Evolutionary conservation across 2,888 invertebrate species (phyloP), one percentile per base, ranked within the genome.

Genomic region (Neoaliturus tenellus): DNA sequence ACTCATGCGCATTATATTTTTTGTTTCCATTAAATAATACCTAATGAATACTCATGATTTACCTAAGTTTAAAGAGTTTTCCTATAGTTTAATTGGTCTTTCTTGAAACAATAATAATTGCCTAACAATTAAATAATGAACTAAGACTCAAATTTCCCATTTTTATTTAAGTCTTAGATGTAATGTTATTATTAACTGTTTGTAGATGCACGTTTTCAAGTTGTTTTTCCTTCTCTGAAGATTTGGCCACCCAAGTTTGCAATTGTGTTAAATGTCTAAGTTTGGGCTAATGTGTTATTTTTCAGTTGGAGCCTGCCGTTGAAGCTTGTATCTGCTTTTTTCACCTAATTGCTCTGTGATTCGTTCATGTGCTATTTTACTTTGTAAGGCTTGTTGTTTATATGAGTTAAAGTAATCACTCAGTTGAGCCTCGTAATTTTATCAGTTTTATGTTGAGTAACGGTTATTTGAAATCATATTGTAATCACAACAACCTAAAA

Each of bases 271-370:
- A 33, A 5, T 67, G 28, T 31, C 39, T 33, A 67, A 4, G 31
- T 67, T 31, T 67, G 31, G 4, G 31, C 33, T 67, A 67, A 67
- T 67, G 23, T 67, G 28, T 28, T 69, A 28, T 35, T 69, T 69
- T 33, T 69, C 69, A 35, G 69, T 69, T 69, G 69, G 69, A 69
- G 69, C 35, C 35, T 69, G 69, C 69, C 20, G 69, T 69, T 35
- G 39, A 39, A 35, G 39, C 23, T 2, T 69, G 39, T 69, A 39
- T 35, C 39, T 20, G 69, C 69, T 69, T 69, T 2, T 67, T 28
- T 35, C 20, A 39, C 39, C 14, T 10, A 33, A 67, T 10, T 14
- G 28, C 31, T 67, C 17, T 67, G 67, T 67, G 17, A 67, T 33
- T 28, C 33, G 67, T 67, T 31, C 3, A 28, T 58, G 67, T 67